Conservation (phyloP, 2,797 vertebrate genomes). For the Coregonus sp. region DNA sequence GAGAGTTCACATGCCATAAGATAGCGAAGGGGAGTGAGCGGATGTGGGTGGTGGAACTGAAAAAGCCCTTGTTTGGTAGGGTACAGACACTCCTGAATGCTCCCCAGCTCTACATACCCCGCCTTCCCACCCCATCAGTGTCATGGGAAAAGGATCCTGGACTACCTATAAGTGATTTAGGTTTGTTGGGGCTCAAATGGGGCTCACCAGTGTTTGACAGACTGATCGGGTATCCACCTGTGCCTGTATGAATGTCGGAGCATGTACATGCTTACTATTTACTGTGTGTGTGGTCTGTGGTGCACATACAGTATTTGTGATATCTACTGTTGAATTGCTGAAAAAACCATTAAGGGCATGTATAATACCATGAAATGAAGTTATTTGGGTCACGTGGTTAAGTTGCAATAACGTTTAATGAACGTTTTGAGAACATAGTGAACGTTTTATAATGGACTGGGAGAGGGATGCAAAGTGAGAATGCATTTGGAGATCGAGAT, state of each 20-base stretch:
- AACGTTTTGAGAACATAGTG: background rate
- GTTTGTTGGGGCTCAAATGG: background rate
- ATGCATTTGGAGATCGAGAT: background rate
- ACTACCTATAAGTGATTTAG: background rate
- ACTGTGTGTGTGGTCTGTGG: background rate
- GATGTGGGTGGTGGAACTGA: slow-evolving; percentile 14
- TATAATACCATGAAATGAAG: background rate
- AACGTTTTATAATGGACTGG: background rate
- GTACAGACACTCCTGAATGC: background rate
- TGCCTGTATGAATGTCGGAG: slow-evolving; percentile 8
- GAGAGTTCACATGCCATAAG: background rate
- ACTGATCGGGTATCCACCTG: slow-evolving; percentile 8
- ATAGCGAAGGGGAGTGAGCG: background rate
- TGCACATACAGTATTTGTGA: background rate
- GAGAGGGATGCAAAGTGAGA: slow-evolving; percentile 7
- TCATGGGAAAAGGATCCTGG: background rate
- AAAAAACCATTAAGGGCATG: background rate
- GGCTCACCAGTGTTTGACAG: background rate
- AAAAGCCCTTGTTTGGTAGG: background rate
- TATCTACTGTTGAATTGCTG: background rate
- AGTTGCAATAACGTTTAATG: background rate
- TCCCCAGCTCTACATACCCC: slow-evolving; percentile 2
- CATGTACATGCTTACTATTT: slow-evolving; percentile 1
- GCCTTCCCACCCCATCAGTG: slow-evolving; percentile 6
- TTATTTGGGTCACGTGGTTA: background rate